Evolutionary conservation across 2,113 vertebrate genomes (phyloP).

Genomic region (Zonotrichia leucophrys): DNA sequence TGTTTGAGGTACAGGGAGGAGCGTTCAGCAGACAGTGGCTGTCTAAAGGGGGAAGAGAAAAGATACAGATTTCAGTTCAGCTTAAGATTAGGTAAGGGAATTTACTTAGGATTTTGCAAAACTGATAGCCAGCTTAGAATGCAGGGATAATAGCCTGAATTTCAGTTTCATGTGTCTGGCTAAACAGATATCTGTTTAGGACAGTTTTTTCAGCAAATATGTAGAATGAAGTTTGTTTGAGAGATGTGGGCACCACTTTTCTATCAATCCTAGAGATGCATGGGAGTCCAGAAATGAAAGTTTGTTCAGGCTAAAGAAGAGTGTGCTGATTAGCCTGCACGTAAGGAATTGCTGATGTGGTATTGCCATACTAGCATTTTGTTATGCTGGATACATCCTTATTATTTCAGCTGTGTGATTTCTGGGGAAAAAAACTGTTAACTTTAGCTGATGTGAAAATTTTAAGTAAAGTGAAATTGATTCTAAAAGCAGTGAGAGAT

Average conservation of each 20-base stretch:
- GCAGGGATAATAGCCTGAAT: neutral
- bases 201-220: neutral
- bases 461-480: neutral
- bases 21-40: neutral
- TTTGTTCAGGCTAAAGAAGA: neutral
- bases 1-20: neutral
- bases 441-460: neutral
- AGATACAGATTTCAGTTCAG: neutral
- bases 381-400: neutral
- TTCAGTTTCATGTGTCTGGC: neutral
- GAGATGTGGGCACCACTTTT: neutral
- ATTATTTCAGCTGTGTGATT: neutral
- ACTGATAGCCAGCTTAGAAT: neutral
- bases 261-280: neutral
- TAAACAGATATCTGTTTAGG: neutral
- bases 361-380: neutral
- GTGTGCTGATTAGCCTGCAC: neutral
- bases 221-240: neutral
- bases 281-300: neutral
- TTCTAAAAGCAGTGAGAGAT: neutral
- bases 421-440: neutral
- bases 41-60: neutral
- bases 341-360: neutral
- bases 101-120: neutral
- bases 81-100: neutral